These are phyloP conservation scores for Psilopsiagon aurifrons DNA, from an alignment of 2,113 vertebrate genomes.

Conservation along the genomic window DNA sequence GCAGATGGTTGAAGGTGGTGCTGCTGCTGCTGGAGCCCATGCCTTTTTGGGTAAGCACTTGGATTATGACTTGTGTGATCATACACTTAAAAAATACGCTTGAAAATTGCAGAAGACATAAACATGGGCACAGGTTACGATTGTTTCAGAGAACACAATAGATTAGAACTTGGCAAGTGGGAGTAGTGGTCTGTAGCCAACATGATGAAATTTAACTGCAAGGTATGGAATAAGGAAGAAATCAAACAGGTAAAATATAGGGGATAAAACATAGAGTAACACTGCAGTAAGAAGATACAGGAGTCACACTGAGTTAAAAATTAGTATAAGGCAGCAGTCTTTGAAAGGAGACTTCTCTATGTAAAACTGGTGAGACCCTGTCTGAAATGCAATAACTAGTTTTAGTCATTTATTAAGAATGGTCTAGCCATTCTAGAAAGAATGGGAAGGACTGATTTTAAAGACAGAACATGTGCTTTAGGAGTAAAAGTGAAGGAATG, in stretches of 20 bases:
- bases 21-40: fast-evolving
- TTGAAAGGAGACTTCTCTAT: background rate
- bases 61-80: background rate
- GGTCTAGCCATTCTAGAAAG: background rate
- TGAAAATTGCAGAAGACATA: background rate
- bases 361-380: background rate
- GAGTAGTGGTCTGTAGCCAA: background rate
- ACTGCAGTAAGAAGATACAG: background rate
- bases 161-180: background rate
- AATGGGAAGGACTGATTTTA: background rate
- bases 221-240: background rate
- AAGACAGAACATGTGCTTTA: background rate
- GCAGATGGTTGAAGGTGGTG: background rate
- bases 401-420: background rate
- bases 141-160: background rate
- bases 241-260: background rate
- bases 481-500: background rate
- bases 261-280: background rate
- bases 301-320: background rate
- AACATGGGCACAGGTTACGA: background rate
- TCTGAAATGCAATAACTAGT: background rate
- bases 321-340: fast-evolving
- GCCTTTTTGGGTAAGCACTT: background rate
- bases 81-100: background rate
- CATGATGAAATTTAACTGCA: background rate